Evolutionary conservation across 2,888 invertebrate genomes (phyloP), one percentile per base, ranked within the genome.

Genomic region (Harpagoxenus sublaevis): DNA sequence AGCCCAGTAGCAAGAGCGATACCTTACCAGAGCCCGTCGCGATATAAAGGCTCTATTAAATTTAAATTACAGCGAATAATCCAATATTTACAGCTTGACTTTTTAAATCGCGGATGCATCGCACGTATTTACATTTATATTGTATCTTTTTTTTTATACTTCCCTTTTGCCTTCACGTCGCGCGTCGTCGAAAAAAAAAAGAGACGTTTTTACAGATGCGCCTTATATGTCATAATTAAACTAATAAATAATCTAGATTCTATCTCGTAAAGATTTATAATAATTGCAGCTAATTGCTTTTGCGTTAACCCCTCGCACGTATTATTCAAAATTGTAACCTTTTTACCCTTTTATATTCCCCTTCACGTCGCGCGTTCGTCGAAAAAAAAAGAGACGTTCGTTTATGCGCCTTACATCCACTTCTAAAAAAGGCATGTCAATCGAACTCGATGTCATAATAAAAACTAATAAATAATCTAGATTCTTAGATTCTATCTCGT

Each of bases 1-100:
- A 84, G 79, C 79, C 79, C 79, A 5, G 79, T 81, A 81, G 79
- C 79, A 73, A 73, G 60, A 71, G 60, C 79, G 71, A 81, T 81
- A 73, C 73, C 35, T 81, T 81, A 39, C 73, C 18, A 35, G 48
- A 39, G 60, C 60, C 23, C 57, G 48, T 73, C 57, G 71, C 39
- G 39, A 28, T 60, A 60, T 73, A 71, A 73, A 71, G 60, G 48
- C 60, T 60, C 73, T 71, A 81, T 81, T 71, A 81, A 71, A 81
- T 81, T 81, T 79, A n/a, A 79, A 79, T 79, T 81, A 71, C 48
- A 28, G 60, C 35, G 5, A 60, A 39, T 81, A 71, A 71, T 81
- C n/a, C 60, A 71, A 71, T 60, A 28, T n/a, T 79, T 60, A 71
- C 31, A 71, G 5, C 23, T 28, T 12, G 3, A 60, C 39, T 18